Percentiles rank a stretch among this genome's conserved stretches.
Evolutionary conservation across 2,797 vertebrate genomes (phyloP).

Genomic region (Pseudochromis fuscus): DNA sequence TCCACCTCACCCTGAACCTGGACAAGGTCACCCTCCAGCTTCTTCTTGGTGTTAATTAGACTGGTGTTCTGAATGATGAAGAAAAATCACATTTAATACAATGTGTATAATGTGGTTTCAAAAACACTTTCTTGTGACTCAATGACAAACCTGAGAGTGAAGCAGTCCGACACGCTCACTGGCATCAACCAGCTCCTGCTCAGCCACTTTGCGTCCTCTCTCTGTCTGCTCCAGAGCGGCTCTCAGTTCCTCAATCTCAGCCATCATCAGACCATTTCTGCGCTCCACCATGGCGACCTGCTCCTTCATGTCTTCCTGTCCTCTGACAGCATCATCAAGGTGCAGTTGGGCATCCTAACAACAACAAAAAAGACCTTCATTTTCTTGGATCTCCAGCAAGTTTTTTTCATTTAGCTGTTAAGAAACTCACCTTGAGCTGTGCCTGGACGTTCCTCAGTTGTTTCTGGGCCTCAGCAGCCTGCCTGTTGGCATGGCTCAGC

Average conservation of each 20-base stretch:
- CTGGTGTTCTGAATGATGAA: conserved; percentile 64
- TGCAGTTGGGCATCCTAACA: conserved; percentile 88
- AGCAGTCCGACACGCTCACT: conserved; percentile 88
- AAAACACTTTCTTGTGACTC: not conserved
- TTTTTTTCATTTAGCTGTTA: conserved; percentile 19
- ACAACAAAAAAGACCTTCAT: not conserved
- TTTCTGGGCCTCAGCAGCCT: conserved; percentile 89
- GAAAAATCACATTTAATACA: not conserved
- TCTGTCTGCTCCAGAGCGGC: conserved; percentile 89
- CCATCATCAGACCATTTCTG: conserved; percentile 88
- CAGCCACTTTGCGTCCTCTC: conserved; percentile 86
- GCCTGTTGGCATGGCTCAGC: conserved; percentile 89
- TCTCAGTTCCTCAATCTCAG: conserved; percentile 90
- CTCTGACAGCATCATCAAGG: conserved; percentile 87
- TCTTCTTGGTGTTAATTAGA: conserved; percentile 86
- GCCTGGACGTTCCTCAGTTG: conserved; percentile 89
- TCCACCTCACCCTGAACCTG: conserved; percentile 90
- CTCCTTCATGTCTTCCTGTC: conserved; percentile 91
- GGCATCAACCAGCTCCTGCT: conserved; percentile 89
- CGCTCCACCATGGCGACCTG: conserved; percentile 89
- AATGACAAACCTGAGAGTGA: conserved; percentile 74
- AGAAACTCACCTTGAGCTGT: conserved; percentile 88
- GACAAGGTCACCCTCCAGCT: conserved; percentile 87
- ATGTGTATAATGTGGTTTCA: not conserved
- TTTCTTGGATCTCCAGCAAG: conserved; percentile 78